Base-by-base conservation (phyloP, 2,888 invertebrate genomes). In the Ceratothoa steindachneri region DNA sequence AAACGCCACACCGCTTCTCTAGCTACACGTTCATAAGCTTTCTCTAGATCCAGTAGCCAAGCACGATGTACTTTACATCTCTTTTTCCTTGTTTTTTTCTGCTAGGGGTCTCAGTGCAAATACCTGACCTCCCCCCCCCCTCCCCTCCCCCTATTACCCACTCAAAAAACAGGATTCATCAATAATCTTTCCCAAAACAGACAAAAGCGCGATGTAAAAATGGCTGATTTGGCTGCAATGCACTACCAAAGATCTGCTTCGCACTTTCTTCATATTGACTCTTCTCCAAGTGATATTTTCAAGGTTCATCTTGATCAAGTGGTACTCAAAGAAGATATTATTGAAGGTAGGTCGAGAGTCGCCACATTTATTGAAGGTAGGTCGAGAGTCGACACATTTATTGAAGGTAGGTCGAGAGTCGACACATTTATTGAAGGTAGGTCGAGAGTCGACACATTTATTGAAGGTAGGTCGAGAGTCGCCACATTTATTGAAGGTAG, bases 301-400 rank as follows among this genome's bases (percentile, higher is more conserved):
- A 60, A 60, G 24, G 60, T 60, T 60, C 60, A 60, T 60, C 27
- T 60, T 12, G 60, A 60, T 24, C n/a, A 60, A 12, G 27, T 60
- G 12, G 60, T 60, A 24, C 60, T 60, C 1, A 12, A 22, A 7
- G 60, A 60, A 24, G 60, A 60, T 24, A 12, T 24, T 22, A 24
- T 60, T 12, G 60, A 60, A 60, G 60, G 60, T 60, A 60, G 12
- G 12, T 24, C 24, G n/a, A 51, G 15, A 2, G 19, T 51, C 19
- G 19, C 19, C 19, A 51, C 19, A n/a, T n/a, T 51, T 51, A 51
- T 51, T 51, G 19, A 19, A 3, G 1, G 52, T 51, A 3, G 52
- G 15, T 41, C 7, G 41, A 41, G 15, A 41, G 7, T 9, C 41
- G 15, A 41, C 9, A n/a, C n/a, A n/a, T n/a, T n/a, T n/a, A n/a